Conservation (phyloP, 1,140 invertebrate genomes). For the Cydia amplana region DNA sequence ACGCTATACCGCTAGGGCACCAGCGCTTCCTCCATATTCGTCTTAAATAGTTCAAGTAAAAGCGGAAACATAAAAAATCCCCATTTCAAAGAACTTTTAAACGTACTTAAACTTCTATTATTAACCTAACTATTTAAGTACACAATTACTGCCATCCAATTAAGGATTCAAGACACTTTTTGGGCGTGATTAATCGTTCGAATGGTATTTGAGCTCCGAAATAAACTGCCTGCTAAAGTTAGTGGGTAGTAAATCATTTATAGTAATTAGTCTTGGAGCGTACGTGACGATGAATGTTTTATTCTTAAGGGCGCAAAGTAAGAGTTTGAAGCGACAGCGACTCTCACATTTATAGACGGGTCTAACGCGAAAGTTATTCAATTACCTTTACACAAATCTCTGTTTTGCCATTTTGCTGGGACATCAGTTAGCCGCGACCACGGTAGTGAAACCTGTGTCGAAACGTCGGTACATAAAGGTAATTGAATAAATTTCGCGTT, state of each 20-base stretch:
- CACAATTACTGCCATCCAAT: neutral
- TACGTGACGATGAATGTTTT: conserved; percentile 22
- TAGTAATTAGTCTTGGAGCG: conserved; percentile 21
- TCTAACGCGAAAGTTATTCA: too few species aligned
- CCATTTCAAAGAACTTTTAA: neutral
- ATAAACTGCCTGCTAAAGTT: conserved; percentile 19
- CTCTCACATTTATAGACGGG: too few species aligned
- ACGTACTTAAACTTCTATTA: conserved; percentile 8
- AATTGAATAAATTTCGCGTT: too few species aligned
- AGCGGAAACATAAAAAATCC: neutral
- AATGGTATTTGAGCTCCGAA: neutral
- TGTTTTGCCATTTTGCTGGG: too few species aligned
- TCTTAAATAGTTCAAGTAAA: too few species aligned
- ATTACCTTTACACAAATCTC: too few species aligned
- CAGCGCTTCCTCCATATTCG: too few species aligned
- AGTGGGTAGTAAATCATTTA: conserved; percentile 19
- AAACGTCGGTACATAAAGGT: too few species aligned
- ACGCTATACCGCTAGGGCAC: too few species aligned
- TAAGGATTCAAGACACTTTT: conserved; percentile 22
- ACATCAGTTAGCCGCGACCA: too few species aligned
- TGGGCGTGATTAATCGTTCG: conserved; percentile 11
- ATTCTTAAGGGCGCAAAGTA: conserved; percentile 1
- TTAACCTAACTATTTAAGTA: neutral
- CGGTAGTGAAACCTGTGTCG: too few species aligned
- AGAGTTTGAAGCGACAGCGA: neutral